Evolutionary conservation across 1,140 invertebrate species (phyloP).

Genomic region (Wiebesia pumilae): DNA sequence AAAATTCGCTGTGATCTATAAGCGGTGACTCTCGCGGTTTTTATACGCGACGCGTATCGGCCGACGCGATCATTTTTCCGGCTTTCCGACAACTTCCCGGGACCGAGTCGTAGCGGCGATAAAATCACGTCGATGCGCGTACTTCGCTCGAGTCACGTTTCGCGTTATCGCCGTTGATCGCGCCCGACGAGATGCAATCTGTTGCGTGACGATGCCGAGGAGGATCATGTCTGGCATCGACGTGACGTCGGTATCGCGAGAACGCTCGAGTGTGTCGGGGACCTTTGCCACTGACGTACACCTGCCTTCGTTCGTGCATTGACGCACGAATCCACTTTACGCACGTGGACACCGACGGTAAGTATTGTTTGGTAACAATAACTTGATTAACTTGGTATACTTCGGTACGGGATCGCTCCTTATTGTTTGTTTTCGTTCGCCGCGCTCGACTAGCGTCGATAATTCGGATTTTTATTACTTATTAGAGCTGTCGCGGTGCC

Average conservation of each 20-base stretch:
- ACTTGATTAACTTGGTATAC: no score
- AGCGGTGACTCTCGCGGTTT: background rate
- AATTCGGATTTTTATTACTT: no score
- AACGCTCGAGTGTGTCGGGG: background rate
- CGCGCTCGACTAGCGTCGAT: no score
- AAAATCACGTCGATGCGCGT: background rate
- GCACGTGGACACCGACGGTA: no score
- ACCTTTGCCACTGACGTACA: background rate
- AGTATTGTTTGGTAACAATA: no score
- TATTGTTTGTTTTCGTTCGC: no score
- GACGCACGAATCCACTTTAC: no score
- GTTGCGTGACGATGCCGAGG: background rate
- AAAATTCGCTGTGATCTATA: no score
- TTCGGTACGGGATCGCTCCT: no score
- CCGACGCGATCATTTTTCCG: background rate
- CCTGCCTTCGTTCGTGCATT: background rate
- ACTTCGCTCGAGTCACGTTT: background rate
- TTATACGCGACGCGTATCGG: slow-evolving; percentile 10
- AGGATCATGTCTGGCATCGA: background rate
- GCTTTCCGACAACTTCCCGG: background rate
- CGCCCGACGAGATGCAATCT: background rate
- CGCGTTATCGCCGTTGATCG: background rate
- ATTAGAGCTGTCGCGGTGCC: no score
- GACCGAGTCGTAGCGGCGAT: background rate
- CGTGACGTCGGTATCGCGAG: background rate